Conservation (phyloP, 2,888 invertebrate species). For the Lithophane leautieri region DNA sequence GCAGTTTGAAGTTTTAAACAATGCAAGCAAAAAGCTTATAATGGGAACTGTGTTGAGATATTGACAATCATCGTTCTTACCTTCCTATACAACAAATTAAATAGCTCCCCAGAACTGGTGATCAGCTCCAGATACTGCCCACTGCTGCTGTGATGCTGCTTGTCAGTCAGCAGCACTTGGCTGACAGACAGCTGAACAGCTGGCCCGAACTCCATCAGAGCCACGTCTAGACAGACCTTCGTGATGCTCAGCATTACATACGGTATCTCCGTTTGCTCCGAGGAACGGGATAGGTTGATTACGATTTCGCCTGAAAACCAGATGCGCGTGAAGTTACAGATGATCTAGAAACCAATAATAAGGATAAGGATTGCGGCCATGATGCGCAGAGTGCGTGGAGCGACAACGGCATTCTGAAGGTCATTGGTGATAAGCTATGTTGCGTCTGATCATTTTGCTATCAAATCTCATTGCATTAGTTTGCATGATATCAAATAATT, state of each 20-base stretch:
- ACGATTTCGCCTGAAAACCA: constrained; percentile 89
- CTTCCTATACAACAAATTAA: constrained; percentile 94
- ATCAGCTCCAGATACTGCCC: constrained; percentile 95
- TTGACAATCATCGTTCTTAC: constrained; percentile 78
- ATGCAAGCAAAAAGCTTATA: no score
- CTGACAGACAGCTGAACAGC: constrained; percentile 92
- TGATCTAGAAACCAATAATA: not conserved
- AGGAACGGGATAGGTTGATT: constrained; percentile 92
- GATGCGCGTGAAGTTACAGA: not conserved
- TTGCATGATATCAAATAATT: not conserved
- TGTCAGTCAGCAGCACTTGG: constrained; percentile 91
- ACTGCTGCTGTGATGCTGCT: constrained; percentile 93
- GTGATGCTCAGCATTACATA: constrained; percentile 94
- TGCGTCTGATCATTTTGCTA: not conserved
- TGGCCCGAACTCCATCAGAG: constrained; percentile 94
- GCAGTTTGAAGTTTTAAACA: no score
- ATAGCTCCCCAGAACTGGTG: constrained; percentile 92
- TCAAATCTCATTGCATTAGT: not conserved
- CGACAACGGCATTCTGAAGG: no score
- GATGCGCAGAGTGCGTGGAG: no score
- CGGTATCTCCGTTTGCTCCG: constrained; percentile 92
- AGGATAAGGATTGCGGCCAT: no score
- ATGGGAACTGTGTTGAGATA: no score
- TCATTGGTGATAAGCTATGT: no score
- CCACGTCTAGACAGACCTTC: constrained; percentile 93